These are phyloP conservation scores for Neopipo cinnamomea DNA, from an alignment of 2,113 vertebrate genomes.

Conservation along the genomic window DNA sequence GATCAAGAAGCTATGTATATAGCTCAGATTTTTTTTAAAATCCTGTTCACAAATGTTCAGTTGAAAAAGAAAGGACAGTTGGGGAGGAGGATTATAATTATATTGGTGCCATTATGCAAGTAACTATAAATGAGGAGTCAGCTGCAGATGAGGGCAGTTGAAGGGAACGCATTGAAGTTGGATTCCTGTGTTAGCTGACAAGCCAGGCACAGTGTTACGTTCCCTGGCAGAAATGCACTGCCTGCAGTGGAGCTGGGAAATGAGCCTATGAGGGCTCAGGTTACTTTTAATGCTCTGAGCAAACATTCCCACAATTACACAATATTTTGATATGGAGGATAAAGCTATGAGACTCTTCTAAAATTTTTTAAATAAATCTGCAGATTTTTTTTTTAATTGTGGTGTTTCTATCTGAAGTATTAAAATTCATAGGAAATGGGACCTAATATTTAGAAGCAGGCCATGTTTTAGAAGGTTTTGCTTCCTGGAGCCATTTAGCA, in stretches of 20 bases:
- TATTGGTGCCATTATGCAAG: background rate
- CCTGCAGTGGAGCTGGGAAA: background rate
- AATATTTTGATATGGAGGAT: background rate
- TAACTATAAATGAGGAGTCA: background rate
- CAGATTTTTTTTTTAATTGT: background rate
- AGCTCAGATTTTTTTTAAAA: background rate
- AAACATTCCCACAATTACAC: background rate
- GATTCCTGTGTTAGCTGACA: background rate
- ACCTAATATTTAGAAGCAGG: background rate
- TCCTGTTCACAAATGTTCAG: background rate
- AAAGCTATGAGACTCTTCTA: background rate
- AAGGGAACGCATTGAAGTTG: background rate
- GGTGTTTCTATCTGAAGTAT: background rate
- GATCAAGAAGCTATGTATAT: background rate
- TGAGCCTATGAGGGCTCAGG: background rate
- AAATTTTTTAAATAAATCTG: background rate
- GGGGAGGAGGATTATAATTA: background rate
- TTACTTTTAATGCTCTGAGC: background rate
- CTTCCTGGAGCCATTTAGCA: background rate
- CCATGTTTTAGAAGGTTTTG: background rate
- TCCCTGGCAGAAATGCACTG: background rate
- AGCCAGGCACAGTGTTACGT: background rate
- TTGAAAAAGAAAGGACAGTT: background rate
- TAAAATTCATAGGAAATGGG: background rate
- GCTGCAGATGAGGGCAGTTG: background rate